Conservation (phyloP, 2,797 vertebrate genomes). For the Nannoperca australis region DNA sequence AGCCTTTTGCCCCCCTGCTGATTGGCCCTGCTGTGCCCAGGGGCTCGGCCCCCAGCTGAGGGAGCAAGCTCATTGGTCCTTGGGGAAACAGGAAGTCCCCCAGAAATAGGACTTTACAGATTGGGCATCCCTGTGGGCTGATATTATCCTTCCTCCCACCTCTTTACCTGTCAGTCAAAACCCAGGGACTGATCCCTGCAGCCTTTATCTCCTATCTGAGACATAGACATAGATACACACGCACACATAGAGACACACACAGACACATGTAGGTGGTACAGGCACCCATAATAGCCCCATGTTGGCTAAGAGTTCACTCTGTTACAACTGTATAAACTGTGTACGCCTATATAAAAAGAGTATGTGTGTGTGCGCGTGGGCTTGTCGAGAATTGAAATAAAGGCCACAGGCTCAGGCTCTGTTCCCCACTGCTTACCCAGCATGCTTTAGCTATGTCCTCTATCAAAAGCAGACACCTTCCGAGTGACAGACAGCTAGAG, state of each 20-base stretch:
- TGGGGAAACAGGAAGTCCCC: conserved; percentile 81
- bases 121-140: conserved; percentile 76
- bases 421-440: conserved; percentile 76
- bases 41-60: conserved; percentile 76
- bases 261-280: conserved; percentile 35
- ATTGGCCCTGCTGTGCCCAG: conserved; percentile 79
- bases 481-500: conserved; percentile 58
- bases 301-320: conserved; percentile 28
- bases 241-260: conserved; percentile 1
- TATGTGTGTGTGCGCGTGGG: conserved; percentile 35
- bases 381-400: conserved; percentile 65
- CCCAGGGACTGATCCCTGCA: conserved; percentile 62
- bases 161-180: conserved; percentile 81
- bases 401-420: conserved; percentile 67
- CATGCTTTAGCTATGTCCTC: conserved; percentile 63
- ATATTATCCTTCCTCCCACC: conserved; percentile 76
- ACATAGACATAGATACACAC: conserved; percentile 52
- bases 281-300: conserved; percentile 39
- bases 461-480: conserved; percentile 72
- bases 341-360: conserved; percentile 23
- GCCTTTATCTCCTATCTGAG: conserved; percentile 56
- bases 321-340: conserved; percentile 41
- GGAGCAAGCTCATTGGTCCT: conserved; percentile 84
- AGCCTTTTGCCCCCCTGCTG: conserved; percentile 74
- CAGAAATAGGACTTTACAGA: conserved; percentile 79